Conservation (phyloP, 2,888 invertebrate genomes). For the Oligia latruncula region DNA sequence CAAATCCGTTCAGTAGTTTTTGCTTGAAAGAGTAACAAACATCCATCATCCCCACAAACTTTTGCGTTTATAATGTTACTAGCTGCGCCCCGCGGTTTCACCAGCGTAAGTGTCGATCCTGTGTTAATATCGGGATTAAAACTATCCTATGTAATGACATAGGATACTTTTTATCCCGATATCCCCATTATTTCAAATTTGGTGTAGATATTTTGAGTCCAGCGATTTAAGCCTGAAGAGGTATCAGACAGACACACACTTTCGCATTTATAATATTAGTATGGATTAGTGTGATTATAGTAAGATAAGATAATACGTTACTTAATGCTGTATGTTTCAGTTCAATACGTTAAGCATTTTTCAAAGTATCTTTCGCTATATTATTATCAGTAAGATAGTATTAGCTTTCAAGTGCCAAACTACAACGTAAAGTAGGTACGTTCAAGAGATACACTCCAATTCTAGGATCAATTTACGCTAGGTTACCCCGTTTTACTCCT, state of each 20-base stretch:
- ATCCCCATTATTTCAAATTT: too few relatives aligned
- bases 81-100: too few relatives aligned
- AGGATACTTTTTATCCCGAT: too few relatives aligned
- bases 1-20: not conserved
- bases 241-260: too few relatives aligned
- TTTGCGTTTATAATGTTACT: not conserved
- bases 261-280: not conserved
- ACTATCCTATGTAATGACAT: too few relatives aligned
- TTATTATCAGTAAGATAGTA: not conserved
- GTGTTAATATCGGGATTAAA: too few relatives aligned
- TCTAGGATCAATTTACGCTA: slow-evolving; percentile 1
- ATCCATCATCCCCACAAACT: not conserved
- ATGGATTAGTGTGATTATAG: not conserved
- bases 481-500: not conserved
- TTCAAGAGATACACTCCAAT: slow-evolving; percentile 10
- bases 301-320: not conserved
- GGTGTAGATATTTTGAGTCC: too few relatives aligned
- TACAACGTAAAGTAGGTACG: slow-evolving; percentile 1
- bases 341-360: not conserved
- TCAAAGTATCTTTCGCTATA: not conserved
- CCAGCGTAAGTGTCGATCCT: too few relatives aligned
- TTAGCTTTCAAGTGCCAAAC: not conserved
- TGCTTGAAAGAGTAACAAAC: not conserved
- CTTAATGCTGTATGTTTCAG: not conserved
- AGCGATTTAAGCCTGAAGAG: too few relatives aligned